Conservation (phyloP, 2,113 vertebrate species). For the Nothobranchius furzeri region DNA sequence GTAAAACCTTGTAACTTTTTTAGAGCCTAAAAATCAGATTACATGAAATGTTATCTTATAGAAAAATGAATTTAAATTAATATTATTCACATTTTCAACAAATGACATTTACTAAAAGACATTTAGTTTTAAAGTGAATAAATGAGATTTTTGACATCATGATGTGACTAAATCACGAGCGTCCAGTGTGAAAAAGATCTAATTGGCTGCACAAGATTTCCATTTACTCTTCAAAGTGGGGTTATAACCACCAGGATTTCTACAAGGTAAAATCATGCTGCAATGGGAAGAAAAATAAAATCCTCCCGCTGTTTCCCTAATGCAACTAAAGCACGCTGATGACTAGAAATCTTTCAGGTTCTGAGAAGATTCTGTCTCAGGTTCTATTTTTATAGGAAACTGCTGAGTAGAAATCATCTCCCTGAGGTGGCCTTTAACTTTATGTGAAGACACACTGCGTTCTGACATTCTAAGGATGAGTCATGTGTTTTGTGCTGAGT, state of each 20-base stretch:
- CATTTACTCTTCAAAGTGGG: neutral
- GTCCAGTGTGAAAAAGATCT: neutral
- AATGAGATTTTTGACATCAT: no score
- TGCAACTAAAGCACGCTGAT: neutral
- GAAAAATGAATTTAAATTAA: no score
- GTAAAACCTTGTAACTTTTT: no score
- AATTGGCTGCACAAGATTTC: neutral
- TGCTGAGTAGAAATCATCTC: neutral
- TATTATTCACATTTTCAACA: no score
- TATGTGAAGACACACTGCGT: constrained; percentile 13
- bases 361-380: neutral
- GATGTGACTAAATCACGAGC: no score
- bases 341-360: neutral
- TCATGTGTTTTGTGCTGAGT: constrained; percentile 16
- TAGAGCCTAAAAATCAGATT: no score
- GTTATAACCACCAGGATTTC: neutral
- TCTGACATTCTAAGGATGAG: constrained; percentile 36
- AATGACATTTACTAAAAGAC: no score
- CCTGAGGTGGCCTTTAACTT: constrained; percentile 5
- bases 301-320: neutral
- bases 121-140: no score
- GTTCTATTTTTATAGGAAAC: neutral
- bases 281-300: neutral
- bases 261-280: neutral
- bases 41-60: no score